Evolutionary conservation across 64 coral and sea anemone genomes (phyloP), one percentile per base, ranked within the genome.

Genomic region (Cladopsammia gracilis): DNA sequence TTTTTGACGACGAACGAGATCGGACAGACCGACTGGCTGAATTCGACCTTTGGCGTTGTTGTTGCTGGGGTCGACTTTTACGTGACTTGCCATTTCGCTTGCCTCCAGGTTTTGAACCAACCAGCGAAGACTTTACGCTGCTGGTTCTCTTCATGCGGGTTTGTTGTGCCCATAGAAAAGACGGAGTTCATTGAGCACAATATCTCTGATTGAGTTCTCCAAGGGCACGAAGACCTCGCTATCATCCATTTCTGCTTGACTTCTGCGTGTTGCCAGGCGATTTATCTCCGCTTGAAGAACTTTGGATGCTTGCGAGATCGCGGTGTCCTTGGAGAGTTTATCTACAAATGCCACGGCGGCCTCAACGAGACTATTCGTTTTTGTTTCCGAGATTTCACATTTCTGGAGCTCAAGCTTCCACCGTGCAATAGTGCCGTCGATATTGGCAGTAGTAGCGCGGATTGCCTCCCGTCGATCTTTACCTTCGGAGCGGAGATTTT

Each of bases 331-430:
- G 46, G 52, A 75, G 71, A 73, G 75, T 26, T 76, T 49, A 19
- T 76, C 2, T 43, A 89, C 70, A 73, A 89, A 77, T 5, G 57
- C 12, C 62, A 15, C 45, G 60, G 87, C 87, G 57, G 48, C 60
- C 16, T 76, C n/a, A 20, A 77, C 73, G 51, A 77, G 10, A 7
- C 18, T 12, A 64, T 89, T 54, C 47, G 74, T 59, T 89, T 89
- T 66, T n/a, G n/a, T 89, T 26, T 54, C 57, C 19, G 19, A 61
- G 70, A 64, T 25, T 62, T 19, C 61, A 47, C 87, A 13, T 56
- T 75, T 25, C 10, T 34, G 74, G 87, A 75, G 76, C 25, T 71
- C 62, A 74, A n/a, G 57, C 13, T 54, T 89, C 87, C 70, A 89
- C 76, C 71, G 26, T 1, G 25, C 73, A 62, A 89, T 89, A 18